These are phyloP conservation scores for Ichneumoninae sp. DNA, from an alignment of 2,888 invertebrate species.

Conservation along the genomic window DNA sequence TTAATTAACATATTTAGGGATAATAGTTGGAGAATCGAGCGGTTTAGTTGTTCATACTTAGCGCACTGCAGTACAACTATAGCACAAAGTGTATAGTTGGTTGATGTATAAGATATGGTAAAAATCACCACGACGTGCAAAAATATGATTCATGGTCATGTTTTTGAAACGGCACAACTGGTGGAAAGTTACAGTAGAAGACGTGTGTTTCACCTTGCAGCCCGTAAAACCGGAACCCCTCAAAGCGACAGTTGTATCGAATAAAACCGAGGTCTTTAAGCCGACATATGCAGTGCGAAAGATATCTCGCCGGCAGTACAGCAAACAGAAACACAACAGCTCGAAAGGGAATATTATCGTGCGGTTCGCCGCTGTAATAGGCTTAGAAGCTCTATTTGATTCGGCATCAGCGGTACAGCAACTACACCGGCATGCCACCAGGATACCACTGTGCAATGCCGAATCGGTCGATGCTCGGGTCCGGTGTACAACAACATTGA, in stretches of 20 bases:
- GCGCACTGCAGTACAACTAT: no score
- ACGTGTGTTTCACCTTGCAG: constrained; percentile 8
- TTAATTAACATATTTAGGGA: no score
- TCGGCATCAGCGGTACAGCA: constrained; percentile 54
- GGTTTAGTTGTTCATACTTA: no score
- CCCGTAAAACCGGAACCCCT: not conserved
- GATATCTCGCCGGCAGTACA: constrained; percentile 56
- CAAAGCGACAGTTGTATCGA: constrained; percentile 66
- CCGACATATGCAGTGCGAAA: constrained; percentile 71
- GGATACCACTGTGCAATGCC: constrained; percentile 49
- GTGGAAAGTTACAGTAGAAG: not conserved
- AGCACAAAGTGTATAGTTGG: no score
- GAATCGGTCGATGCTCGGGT: constrained; percentile 45
- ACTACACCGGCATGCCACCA: constrained; percentile 50
- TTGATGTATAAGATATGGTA: no score
- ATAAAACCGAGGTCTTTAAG: constrained; percentile 64
- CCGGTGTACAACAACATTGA: constrained; percentile 72
- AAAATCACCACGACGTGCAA: no score
- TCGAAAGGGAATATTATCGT: constrained; percentile 80
- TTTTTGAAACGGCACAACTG: not conserved
- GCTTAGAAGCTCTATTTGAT: constrained; percentile 76
- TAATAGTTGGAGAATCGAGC: no score
- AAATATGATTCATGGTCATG: no score
- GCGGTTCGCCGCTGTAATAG: constrained; percentile 76
- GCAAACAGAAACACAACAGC: constrained; percentile 73